Evolutionary conservation across 2,888 invertebrate species (phyloP).

Genomic region (Trachelus tabidus): DNA sequence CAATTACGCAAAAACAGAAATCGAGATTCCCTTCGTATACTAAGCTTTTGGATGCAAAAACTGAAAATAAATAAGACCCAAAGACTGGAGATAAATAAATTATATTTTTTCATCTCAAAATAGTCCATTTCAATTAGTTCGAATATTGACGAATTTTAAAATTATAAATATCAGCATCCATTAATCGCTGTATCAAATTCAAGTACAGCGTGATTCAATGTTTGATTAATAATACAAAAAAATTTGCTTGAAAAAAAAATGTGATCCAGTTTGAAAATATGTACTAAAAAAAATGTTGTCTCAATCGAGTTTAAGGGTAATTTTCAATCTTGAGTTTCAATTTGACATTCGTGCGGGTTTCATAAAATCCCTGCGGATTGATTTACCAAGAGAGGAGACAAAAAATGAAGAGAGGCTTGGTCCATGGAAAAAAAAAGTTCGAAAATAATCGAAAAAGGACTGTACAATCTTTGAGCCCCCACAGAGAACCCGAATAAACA

Average conservation of each 20-base stretch:
- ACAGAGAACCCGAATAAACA: background rate
- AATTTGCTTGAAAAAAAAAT: no score
- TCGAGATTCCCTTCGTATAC: background rate
- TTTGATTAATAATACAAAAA: background rate
- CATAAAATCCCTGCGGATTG: background rate
- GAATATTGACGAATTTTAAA: no score
- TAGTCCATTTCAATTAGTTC: no score
- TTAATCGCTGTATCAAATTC: background rate
- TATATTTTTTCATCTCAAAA: no score
- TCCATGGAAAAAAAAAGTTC: background rate
- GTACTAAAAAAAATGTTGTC: background rate
- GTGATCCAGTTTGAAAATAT: background rate
- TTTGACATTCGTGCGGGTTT: background rate
- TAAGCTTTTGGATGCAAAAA: background rate
- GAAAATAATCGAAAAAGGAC: constrained; percentile 3
- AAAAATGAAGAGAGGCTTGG: background rate
- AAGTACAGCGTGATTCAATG: background rate
- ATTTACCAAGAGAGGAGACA: background rate
- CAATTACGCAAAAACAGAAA: constrained; percentile 5
- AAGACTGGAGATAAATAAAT: background rate
- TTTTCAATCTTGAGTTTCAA: background rate
- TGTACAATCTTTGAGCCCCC: background rate
- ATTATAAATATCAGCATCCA: background rate
- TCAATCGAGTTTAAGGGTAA: background rate
- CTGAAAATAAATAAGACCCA: background rate